Conservation (phyloP, 2,113 vertebrate species). For the Stegastes partitus region DNA sequence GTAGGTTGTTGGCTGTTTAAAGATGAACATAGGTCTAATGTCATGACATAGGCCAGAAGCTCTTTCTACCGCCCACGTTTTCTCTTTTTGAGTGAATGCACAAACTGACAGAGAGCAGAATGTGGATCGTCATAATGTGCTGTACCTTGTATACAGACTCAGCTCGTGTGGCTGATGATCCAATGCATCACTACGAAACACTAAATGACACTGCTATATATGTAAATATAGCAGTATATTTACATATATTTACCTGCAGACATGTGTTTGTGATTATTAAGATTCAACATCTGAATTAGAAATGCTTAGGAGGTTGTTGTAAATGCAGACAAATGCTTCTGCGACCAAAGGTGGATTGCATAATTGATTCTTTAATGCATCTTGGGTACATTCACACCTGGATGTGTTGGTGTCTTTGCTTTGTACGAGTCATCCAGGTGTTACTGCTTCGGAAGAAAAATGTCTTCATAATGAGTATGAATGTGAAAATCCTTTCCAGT, state of each 20-base stretch:
- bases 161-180: too few relatives aligned
- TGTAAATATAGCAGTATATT: too few relatives aligned
- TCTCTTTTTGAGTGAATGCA: too few relatives aligned
- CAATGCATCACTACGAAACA: too few relatives aligned
- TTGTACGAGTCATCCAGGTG: constrained; percentile 13
- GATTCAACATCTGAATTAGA: not conserved
- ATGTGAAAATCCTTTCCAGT: not conserved
- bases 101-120: too few relatives aligned
- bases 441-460: not conserved
- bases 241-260: not conserved
- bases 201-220: too few relatives aligned
- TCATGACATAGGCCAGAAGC: too few relatives aligned
- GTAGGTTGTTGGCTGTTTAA: too few relatives aligned
- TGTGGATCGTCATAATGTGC: too few relatives aligned
- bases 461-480: not conserved
- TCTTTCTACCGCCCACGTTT: too few relatives aligned
- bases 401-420: not conserved
- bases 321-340: not conserved
- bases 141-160: too few relatives aligned
- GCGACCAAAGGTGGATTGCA: not conserved
- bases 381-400: constrained; percentile 5
- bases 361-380: constrained; percentile 14
- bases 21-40: too few relatives aligned
- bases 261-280: not conserved
- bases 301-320: not conserved